Base-by-base conservation (phyloP, 2,113 vertebrate species). In the Theropithecus gelada region DNA sequence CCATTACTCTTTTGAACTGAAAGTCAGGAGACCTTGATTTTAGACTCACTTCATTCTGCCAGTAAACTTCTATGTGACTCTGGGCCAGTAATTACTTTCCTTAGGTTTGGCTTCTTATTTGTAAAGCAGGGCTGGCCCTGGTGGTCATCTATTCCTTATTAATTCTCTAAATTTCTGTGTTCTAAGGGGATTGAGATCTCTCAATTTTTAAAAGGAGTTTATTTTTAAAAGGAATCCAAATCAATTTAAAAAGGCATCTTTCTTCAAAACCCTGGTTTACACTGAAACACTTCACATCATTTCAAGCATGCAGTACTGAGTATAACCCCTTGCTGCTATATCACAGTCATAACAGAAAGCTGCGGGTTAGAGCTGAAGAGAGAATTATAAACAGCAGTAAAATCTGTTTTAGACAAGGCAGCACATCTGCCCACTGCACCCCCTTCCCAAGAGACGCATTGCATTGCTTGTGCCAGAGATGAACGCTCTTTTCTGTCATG, bases 381-480 rank as follows among this genome's bases (percentile, higher is more conserved):
- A 70, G 66, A 90, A 78, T 82, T 66, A 45, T 91, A 70, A 90
- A 93, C 43, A 90, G 94, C 91, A 88, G 81, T 76, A 61, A 93
- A 97, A 88, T 61, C 91, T 95, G 76, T 86, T 83, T 82, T 10
- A 96, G 66, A 82, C 90, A 70, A 92, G 40, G 66, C 43, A 72
- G 90, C 55, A 92, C 95, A 96, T 90, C 75, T 90, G 84, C 68
- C 88, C 64, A 18, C 38, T 35, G 30, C 66, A 68, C 16, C 66
- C 45, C 92, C 92, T 66, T 66, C 17, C 50, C 22, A 86, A 76
- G 48, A 97, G 92, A 85, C 1, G 2, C 2, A 2, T 45, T 18
- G 27, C 10, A 2, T 13, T 10, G 23, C 76, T 52, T 45, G 57
- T 27, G n/a, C 92, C 86, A 80, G 93, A 93, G 75, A 82, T 7